Conservation (phyloP, 1,140 invertebrate genomes). For the Gyrodactylus salaris region DNA sequence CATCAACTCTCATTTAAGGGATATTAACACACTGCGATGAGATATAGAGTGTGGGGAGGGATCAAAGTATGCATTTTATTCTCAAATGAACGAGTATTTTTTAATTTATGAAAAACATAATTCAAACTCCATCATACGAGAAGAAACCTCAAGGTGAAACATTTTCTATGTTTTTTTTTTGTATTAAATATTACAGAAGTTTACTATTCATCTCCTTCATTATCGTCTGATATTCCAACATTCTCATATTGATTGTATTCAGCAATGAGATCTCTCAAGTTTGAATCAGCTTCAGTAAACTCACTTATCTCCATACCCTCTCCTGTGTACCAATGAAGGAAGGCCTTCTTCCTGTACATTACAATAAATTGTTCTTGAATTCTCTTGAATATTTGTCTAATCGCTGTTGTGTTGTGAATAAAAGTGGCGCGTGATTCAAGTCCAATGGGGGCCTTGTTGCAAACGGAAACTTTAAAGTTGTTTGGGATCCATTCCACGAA, state of each 20-base stretch:
- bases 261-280: conserved; percentile 3
- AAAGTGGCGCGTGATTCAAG: not conserved
- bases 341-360: conserved; percentile 4
- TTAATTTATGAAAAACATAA: too few relatives aligned
- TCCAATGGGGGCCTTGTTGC: conserved; percentile 8
- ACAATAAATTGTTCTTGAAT: conserved; percentile 9
- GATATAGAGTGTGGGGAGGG: too few relatives aligned
- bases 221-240: conserved; percentile 18
- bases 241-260: conserved; percentile 4
- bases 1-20: too few relatives aligned
- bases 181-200: too few relatives aligned
- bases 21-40: too few relatives aligned
- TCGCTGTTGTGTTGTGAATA: conserved; percentile 2
- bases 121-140: too few relatives aligned
- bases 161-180: too few relatives aligned
- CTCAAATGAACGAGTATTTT: too few relatives aligned
- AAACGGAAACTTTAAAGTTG: conserved; percentile 8
- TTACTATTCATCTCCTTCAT: conserved; percentile 1
- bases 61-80: too few relatives aligned
- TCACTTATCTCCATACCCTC: conserved; percentile 1
- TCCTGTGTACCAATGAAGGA: conserved; percentile 6
- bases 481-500: conserved; percentile 18
- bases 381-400: not conserved
- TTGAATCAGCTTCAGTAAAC: conserved; percentile 5
- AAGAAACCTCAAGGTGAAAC: too few relatives aligned